phyloP scores from a whole-genome alignment of 2,113 vertebrate species.

The Phrynosoma blainvillii region DNA sequence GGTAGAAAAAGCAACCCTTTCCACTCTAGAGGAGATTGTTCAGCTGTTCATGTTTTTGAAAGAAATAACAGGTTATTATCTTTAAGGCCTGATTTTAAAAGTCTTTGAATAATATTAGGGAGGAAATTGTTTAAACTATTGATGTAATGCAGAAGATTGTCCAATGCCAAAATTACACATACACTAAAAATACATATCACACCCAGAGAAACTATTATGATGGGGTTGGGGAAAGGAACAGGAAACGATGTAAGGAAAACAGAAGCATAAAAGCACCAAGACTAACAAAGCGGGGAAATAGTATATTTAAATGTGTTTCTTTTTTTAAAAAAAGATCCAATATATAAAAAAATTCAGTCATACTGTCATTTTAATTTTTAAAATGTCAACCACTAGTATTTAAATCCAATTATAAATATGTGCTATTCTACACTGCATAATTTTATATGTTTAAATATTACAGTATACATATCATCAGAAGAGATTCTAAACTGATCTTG shows the following conservation, averaged over 20 bases:
- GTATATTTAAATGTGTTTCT: neutral
- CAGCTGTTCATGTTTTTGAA: constrained; percentile 37
- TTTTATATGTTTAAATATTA: neutral
- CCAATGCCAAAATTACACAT: neutral
- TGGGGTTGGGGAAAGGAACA: neutral
- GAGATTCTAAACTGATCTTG: neutral
- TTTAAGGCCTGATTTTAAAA: constrained; percentile 5
- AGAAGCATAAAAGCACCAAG: constrained; percentile 1
- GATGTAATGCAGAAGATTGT: neutral
- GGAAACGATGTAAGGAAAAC: constrained; percentile 26
- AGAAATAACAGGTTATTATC: constrained; percentile 7
- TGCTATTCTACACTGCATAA: neutral
- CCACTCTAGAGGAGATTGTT: constrained; percentile 47
- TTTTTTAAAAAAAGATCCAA: neutral
- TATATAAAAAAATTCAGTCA: neutral
- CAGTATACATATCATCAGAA: constrained; percentile 35
- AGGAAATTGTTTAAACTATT: neutral
- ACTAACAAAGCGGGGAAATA: constrained; percentile 12
- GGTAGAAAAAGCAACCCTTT: neutral
- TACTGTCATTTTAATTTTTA: neutral
- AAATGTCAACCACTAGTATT: neutral
- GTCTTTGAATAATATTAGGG: neutral
- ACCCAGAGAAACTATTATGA: neutral
- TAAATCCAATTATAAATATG: neutral
- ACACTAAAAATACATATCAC: constrained; percentile 18